Percentiles rank a stretch among this genome's conserved stretches.
Conservation (phyloP, 2,888 invertebrate species). For the Lobophora halterata region DNA sequence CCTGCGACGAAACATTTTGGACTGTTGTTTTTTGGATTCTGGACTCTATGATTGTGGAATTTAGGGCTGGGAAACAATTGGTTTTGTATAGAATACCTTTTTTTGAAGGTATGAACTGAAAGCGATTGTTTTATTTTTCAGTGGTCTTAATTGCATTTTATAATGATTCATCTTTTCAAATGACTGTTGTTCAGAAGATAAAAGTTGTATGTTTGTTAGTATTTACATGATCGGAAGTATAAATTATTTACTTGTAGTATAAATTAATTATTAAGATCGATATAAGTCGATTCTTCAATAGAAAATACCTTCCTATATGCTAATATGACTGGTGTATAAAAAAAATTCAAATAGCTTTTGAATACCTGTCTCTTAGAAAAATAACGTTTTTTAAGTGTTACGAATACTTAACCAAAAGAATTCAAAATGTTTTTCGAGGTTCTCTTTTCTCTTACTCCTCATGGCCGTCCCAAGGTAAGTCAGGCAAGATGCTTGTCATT, state of each 20-base stretch:
- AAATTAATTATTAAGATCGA: too few species aligned
- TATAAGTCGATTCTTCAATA: too few species aligned
- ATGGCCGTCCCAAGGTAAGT: slow-evolving; percentile 57
- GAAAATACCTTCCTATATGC: too few species aligned
- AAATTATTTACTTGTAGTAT: too few species aligned
- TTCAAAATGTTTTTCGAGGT: not conserved
- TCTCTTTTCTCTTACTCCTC: slow-evolving; percentile 28
- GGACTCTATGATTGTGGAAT: slow-evolving; percentile 15
- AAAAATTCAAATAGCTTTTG: too few species aligned
- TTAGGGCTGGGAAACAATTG: slow-evolving; percentile 33
- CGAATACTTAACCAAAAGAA: too few species aligned
- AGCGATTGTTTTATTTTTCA: slow-evolving; percentile 16
- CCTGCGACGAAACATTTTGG: slow-evolving; percentile 54
- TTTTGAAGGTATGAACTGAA: slow-evolving; percentile 25
- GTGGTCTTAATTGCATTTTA: not conserved
- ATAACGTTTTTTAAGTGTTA: too few species aligned
- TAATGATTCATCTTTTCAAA: not conserved
- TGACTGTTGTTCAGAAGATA: not conserved
- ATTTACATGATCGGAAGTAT: too few species aligned
- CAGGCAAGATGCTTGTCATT: slow-evolving; percentile 71
- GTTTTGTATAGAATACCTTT: slow-evolving; percentile 25
- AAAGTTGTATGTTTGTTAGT: too few species aligned
- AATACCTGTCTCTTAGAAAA: too few species aligned
- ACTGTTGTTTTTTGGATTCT: slow-evolving; percentile 20
- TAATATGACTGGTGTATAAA: too few species aligned